phyloP scores from a whole-genome alignment of 2,113 vertebrate genomes.

The Paramisgurnus dabryanus region DNA sequence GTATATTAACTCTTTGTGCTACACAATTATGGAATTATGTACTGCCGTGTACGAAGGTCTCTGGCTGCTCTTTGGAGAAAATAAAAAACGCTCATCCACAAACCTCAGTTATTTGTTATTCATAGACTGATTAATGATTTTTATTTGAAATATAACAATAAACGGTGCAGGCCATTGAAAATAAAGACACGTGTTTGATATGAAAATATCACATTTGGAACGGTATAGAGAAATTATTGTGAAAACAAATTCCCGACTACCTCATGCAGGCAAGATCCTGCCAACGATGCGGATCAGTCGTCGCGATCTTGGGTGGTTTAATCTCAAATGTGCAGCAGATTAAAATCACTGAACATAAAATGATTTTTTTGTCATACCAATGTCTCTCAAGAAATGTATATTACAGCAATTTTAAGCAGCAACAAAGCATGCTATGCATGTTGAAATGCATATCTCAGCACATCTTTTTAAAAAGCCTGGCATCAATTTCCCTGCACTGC shows the following conservation, averaged over 20 bases:
- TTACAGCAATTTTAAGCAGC: no score
- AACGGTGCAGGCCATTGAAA: conserved; percentile 33
- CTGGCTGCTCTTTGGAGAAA: conserved; percentile 46
- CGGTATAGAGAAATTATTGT: conserved; percentile 23
- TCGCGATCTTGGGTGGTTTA: conserved; percentile 8
- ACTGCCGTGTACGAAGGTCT: conserved; percentile 45
- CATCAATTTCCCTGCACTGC: no score
- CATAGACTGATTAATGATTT: conserved; percentile 42
- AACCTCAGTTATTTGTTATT: conserved; percentile 14
- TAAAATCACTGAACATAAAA: no score
- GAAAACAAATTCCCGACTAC: conserved; percentile 1
- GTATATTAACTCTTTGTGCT: conserved; percentile 61
- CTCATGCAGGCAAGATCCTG: not conserved
- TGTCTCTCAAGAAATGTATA: no score
- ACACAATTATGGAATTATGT: conserved; percentile 58
- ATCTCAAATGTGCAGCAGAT: not conserved
- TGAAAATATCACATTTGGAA: conserved; percentile 47
- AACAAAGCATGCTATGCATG: no score
- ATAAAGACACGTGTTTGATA: conserved; percentile 28
- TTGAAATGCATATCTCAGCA: no score
- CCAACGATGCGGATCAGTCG: not conserved
- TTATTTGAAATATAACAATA: conserved; percentile 43
- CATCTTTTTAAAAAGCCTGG: no score
- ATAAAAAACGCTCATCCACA: not conserved
- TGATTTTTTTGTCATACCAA: not conserved